Conservation (phyloP, 1,140 invertebrate species). For the Drosophila ironensis region DNA sequence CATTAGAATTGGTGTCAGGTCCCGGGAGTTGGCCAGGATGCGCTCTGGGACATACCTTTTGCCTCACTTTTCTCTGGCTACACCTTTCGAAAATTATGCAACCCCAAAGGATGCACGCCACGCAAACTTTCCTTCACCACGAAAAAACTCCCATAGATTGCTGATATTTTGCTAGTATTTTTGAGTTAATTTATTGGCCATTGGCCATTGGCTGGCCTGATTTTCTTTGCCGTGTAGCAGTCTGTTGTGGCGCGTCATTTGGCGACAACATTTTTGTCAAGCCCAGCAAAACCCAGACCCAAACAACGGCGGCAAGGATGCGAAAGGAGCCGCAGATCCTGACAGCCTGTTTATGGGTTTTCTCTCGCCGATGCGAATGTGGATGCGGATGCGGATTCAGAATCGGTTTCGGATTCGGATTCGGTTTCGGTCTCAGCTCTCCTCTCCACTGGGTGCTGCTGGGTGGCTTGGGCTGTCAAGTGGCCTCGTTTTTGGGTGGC, state of each 20-base stretch:
- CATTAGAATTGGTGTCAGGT: constrained; percentile 80
- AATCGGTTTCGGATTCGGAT: too few relatives aligned
- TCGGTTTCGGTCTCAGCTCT: too few relatives aligned
- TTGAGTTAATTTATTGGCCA: background rate
- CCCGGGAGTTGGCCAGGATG: constrained; percentile 29
- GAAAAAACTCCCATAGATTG: too few relatives aligned
- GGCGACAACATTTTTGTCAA: constrained; percentile 66
- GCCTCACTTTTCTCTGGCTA: too few relatives aligned
- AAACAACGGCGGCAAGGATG: constrained; percentile 10
- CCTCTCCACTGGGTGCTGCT: background rate
- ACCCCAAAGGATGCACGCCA: too few relatives aligned
- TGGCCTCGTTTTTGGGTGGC: constrained; percentile 60
- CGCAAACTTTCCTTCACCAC: too few relatives aligned
- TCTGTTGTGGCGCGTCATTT: constrained; percentile 61
- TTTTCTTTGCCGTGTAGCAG: constrained; percentile 1
- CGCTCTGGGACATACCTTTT: constrained; percentile 50
- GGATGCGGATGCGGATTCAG: too few relatives aligned
- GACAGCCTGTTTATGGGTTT: constrained; percentile 44
- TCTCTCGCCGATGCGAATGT: too few relatives aligned
- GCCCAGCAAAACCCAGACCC: constrained; percentile 40
- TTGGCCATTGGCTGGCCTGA: too few relatives aligned
- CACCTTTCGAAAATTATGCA: too few relatives aligned
- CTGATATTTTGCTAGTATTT: too few relatives aligned
- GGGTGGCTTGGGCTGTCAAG: constrained; percentile 54
- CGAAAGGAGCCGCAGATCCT: constrained; percentile 1